phyloP scores from a whole-genome alignment of 1,140 invertebrate species.

The Maconellicoccus hirsutus region DNA sequence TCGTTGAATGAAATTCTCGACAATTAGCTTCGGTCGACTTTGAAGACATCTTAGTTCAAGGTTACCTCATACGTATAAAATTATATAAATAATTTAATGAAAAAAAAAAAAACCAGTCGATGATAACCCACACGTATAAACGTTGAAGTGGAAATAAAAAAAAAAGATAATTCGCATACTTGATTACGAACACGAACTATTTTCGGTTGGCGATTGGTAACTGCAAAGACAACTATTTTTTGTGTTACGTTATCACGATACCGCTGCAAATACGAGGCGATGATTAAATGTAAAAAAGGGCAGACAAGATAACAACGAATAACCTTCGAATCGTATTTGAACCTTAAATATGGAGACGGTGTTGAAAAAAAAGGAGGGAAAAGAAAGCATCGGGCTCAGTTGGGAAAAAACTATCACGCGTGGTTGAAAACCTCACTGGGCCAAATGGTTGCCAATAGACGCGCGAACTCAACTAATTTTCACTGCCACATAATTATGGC shows the following conservation, averaged over 20 bases:
- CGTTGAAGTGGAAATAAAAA: neutral
- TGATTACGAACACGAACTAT: neutral
- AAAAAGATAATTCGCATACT: neutral
- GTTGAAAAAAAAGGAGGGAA: neutral
- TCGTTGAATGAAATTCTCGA: no score
- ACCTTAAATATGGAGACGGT: neutral
- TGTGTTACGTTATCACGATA: neutral
- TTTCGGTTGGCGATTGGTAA: neutral
- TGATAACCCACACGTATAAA: neutral
- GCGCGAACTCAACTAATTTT: neutral
- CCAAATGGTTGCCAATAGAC: neutral
- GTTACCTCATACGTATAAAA: neutral
- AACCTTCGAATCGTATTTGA: slow-evolving; percentile 4
- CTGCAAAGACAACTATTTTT: neutral
- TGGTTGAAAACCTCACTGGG: neutral
- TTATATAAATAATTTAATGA: neutral
- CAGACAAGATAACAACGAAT: slow-evolving; percentile 8
- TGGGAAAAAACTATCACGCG: no score
- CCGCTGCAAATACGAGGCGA: neutral
- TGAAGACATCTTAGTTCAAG: neutral
- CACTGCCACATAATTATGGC: neutral
- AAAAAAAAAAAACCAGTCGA: neutral
- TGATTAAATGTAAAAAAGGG: neutral
- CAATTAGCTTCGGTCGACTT: no score
- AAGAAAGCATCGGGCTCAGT: no score